A percentile compares a stretch with the other conserved stretches of the same genome.
These are phyloP conservation scores for Alethe diademata DNA, from an alignment of 2,113 vertebrate genomes.

Conservation along the genomic window DNA sequence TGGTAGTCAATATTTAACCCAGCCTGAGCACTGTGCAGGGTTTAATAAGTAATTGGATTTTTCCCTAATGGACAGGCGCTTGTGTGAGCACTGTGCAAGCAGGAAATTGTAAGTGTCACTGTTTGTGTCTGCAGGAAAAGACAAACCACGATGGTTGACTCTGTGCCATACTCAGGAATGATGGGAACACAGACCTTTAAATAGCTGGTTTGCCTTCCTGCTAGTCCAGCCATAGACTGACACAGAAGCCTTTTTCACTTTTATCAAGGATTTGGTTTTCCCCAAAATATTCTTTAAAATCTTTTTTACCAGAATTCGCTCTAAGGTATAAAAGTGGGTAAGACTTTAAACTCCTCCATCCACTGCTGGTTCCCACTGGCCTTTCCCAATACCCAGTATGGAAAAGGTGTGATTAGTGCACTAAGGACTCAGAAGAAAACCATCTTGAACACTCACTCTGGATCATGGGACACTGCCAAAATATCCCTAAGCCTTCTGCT, in stretches of 20 bases:
- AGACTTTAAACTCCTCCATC: background rate
- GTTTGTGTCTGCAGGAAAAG: constrained; percentile 75
- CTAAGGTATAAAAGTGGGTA: background rate
- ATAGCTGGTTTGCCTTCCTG: background rate
- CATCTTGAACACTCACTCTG: background rate
- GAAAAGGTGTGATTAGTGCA: background rate
- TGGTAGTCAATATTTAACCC: constrained; percentile 46
- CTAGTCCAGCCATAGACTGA: background rate
- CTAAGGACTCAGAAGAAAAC: background rate
- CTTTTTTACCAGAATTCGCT: background rate
- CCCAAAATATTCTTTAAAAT: background rate
- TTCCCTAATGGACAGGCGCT: constrained; percentile 23
- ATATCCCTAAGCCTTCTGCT: background rate
- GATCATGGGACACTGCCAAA: background rate
- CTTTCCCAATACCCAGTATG: background rate
- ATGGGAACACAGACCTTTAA: background rate
- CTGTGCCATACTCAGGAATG: background rate
- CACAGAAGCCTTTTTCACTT: background rate
- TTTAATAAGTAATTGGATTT: constrained; percentile 53
- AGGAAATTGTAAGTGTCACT: constrained; percentile 78
- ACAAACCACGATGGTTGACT: constrained; percentile 61
- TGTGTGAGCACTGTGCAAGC: constrained; percentile 32
- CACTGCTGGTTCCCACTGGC: background rate
- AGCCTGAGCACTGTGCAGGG: background rate
- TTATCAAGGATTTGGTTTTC: background rate